Evolutionary conservation across 64 coral and sea anemone species (phyloP).

Genomic region (Dendrophyllia cribrosa): DNA sequence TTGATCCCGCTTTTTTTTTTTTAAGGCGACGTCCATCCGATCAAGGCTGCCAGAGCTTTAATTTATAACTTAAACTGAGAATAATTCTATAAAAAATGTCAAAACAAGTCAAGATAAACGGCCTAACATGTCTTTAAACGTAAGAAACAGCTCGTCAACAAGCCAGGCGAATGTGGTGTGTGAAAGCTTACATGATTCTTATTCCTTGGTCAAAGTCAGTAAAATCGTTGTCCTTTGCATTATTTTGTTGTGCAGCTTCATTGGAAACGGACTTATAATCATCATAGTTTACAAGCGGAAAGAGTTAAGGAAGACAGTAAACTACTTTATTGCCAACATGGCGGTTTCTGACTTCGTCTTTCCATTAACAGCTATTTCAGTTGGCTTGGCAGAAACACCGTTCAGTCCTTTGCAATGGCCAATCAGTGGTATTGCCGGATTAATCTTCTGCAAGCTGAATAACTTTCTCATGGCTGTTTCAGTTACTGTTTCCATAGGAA

Average conservation of each 20-base stretch:
- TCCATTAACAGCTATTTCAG: neutral
- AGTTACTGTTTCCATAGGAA: neutral
- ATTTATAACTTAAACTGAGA: too few relatives aligned
- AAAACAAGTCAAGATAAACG: too few relatives aligned
- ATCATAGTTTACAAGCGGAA: neutral
- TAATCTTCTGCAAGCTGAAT: neutral
- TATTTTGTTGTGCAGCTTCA: neutral
- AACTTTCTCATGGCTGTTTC: neutral
- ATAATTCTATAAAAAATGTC: too few relatives aligned
- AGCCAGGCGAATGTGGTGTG: too few relatives aligned
- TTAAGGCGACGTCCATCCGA: too few relatives aligned
- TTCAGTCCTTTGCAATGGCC: neutral
- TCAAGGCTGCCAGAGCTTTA: too few relatives aligned
- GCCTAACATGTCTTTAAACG: too few relatives aligned
- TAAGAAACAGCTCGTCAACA: too few relatives aligned
- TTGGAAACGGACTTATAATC: neutral
- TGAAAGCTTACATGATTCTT: too few relatives aligned
- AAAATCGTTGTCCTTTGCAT: too few relatives aligned
- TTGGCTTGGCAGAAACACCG: neutral
- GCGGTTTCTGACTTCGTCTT: conserved; percentile 6
- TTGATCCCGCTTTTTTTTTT: too few relatives aligned
- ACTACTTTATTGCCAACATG: conserved; percentile 23
- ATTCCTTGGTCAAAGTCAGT: too few relatives aligned
- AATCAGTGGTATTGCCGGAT: neutral
- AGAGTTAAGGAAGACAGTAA: neutral